Evolutionary conservation across 2,113 vertebrate species (phyloP), one percentile per base, ranked within the genome.

Genomic region (Piprites chloris): DNA sequence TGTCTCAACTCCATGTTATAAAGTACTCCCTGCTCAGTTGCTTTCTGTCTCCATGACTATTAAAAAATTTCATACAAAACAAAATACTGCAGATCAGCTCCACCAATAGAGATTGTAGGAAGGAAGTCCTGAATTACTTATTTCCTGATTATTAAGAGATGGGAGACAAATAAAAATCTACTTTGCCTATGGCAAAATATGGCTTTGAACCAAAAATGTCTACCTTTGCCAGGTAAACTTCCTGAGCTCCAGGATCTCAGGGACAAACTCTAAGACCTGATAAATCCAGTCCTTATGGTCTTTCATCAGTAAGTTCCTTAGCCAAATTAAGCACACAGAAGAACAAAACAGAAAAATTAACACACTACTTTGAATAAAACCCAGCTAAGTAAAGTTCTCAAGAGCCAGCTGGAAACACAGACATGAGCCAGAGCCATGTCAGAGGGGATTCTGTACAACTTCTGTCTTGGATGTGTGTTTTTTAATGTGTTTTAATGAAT

Each of bases 81-180:
- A 42, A 81, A 89, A 71, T 32, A 61, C 39, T 28, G 42, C 39
- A 85, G 81, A 75, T 6, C 41, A 79, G 61, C 28, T 78, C 80
- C 68, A 71, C 81, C 87, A 63, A 61, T 6, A 72, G 39, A 63
- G 27, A 52, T 1, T 59, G n/a, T 55, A 87, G 82, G 90, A 95
- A 93, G 87, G 71, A 96, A 93, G 41, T 76, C 30, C 23, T 79
- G n/a, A 79, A 94, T 82, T 87, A 42, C 44, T 63, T 85, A n/a
- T 39, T 93, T 93, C 87, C 90, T 76, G 46, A 33, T 87, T 87
- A 52, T 82, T 76, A 89, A 68, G 71, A 79, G 23, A 73, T 32
- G 37, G 28, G 47, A 91, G 47, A 87, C 17, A 85, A 93, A 93
- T 68, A 82, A n/a, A 65, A 67, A 76, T 49, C 41, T 83, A 41